phyloP scores from a whole-genome alignment of 1,140 invertebrate genomes.

The Metopolophium dirhodum region DNA sequence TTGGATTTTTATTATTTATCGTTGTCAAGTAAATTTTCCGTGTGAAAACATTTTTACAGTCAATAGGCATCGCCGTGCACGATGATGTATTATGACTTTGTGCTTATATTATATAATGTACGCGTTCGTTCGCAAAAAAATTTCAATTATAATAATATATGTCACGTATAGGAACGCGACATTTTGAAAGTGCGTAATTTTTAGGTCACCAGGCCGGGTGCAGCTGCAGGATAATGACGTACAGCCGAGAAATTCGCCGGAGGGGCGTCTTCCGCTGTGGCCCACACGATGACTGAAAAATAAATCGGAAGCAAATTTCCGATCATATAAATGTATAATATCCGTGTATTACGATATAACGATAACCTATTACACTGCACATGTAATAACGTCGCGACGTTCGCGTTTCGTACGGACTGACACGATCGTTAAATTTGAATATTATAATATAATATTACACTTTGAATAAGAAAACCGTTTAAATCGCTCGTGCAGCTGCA shows the following conservation, averaged over 20 bases:
- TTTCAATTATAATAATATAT: not conserved
- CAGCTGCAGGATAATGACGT: not conserved
- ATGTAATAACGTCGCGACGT: not conserved
- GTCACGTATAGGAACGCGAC: not conserved
- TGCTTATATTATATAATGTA: not conserved
- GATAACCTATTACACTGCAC: not conserved
- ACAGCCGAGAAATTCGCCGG: not conserved
- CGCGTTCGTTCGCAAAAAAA: not conserved
- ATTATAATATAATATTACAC: not conserved
- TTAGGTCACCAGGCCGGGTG: not conserved
- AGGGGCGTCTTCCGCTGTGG: not conserved
- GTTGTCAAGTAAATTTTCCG: not conserved
- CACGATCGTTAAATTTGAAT: not conserved
- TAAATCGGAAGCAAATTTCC: not conserved
- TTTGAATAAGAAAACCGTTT: not conserved
- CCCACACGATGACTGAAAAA: too few relatives aligned
- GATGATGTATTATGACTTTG: not conserved
- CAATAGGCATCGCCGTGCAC: not conserved
- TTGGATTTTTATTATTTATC: not conserved
- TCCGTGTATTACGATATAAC: not conserved
- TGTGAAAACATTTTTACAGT: not conserved
- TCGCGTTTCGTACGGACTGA: not conserved
- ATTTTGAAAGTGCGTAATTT: not conserved
- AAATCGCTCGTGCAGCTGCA: not conserved
- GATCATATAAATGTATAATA: not conserved